Base-by-base conservation (phyloP, 2,113 vertebrate genomes). In the Corythaixoides concolor region DNA sequence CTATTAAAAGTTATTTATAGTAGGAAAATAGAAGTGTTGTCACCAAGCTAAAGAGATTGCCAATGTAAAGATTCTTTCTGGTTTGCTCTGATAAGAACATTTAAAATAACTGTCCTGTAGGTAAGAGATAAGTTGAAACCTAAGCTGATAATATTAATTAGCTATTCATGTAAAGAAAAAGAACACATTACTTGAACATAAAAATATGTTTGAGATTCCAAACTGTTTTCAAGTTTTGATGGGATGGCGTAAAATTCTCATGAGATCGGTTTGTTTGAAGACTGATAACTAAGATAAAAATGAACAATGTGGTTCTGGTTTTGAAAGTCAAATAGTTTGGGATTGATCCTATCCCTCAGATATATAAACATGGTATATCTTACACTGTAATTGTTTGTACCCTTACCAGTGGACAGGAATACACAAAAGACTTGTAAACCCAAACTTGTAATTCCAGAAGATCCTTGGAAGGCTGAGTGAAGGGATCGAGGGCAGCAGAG, bases 41-140 rank as follows among this genome's bases (percentile, higher is more conserved):
- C 28, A 77, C 74, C 24, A 45, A 19, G 11, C 10, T 77, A 6
- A 87, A 66, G 72, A 84, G 56, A 49, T 73, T 73, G 49, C 33
- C 69, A 83, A 52, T 59, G 79, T 62, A 67, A 70, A 72, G 86
- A 78, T 79, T 3, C 73, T 88, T 90, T 85, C 91, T 96, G 73
- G 23, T 69, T 94, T 53, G 49, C n/a, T 80, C 80, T 85, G 88
- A 91, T 89, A 94, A 88, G 92, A 66, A 70, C 30, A 82, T 68
- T 94, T 85, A 56, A 86, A 90, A 74, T 64, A 62, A 67, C 88
- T 80, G 70, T 88, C 59, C 74, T 78, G 67, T 58, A 89, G 73
- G 43, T 94, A 56, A 85, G 82, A 94, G 90, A 88, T 91, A 94
- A 91, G 3, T 59, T 59, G 55, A 69, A 91, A 67, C 27, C 33